Conservation (phyloP, 2,888 invertebrate species). For the Apamea crenata region DNA sequence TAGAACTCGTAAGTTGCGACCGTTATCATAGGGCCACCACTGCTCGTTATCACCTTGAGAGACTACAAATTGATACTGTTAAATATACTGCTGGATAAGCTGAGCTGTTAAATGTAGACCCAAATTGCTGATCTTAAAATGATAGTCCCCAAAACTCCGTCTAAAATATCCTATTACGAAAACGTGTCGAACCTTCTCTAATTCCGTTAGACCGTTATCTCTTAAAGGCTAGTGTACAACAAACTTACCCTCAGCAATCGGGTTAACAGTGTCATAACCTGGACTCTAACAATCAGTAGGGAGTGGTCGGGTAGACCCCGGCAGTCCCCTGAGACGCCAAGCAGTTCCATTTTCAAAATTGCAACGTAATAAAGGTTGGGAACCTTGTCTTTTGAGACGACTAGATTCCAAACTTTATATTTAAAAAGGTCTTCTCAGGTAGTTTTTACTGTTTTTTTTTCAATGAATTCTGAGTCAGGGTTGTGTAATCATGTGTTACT, state of each 20-base stretch:
- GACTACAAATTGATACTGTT: not conserved
- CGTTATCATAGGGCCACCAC: not conserved
- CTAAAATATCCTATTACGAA: conserved; percentile 42
- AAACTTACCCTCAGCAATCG: conserved; percentile 74
- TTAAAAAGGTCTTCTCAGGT: conserved; percentile 68
- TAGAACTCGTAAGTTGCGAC: not conserved
- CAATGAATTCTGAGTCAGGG: conserved; percentile 60
- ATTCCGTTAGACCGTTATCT: conserved; percentile 41
- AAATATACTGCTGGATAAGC: not conserved
- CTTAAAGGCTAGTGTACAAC: conserved; percentile 56
- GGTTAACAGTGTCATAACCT: conserved; percentile 81
- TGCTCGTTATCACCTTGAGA: not conserved
- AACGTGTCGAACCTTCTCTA: conserved; percentile 40
- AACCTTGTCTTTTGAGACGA: conserved; percentile 70
- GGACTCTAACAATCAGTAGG: conserved; percentile 77
- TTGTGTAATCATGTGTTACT: conserved; percentile 51
- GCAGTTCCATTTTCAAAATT: conserved; percentile 84
- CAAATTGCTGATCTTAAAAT: conserved; percentile 23
- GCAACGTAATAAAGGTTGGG: conserved; percentile 77
- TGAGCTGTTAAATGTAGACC: not conserved
- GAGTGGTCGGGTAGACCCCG: conserved; percentile 73
- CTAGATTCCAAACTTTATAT: conserved; percentile 64
- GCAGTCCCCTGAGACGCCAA: conserved; percentile 68
- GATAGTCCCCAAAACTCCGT: conserved; percentile 4
- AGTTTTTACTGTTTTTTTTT: conserved; percentile 56